These are phyloP conservation scores for Basileuterus tristriatus DNA, from an alignment of 2,797 vertebrate genomes.

Conservation along the genomic window DNA sequence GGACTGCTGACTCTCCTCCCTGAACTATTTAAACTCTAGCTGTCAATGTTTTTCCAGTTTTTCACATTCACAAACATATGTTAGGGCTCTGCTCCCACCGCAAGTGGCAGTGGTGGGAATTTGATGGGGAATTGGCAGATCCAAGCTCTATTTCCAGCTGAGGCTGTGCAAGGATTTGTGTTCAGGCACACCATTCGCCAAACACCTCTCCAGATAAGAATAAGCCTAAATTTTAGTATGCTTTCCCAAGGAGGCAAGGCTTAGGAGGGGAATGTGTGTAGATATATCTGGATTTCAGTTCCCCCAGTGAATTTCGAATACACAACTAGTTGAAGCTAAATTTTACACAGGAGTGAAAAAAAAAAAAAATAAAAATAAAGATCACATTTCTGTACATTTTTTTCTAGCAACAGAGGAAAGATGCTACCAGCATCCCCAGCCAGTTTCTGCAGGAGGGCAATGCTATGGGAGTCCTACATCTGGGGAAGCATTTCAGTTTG, in stretches of 20 bases:
- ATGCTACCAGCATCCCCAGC: not conserved
- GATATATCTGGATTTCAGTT: not conserved
- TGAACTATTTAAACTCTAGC: constrained; percentile 49
- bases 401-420: not conserved
- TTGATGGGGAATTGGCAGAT: not conserved
- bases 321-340: not conserved
- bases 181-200: not conserved
- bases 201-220: not conserved
- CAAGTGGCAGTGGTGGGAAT: not conserved
- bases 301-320: not conserved
- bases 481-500: not conserved
- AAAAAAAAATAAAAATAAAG: not conserved
- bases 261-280: not conserved
- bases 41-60: constrained; percentile 26
- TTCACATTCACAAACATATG: constrained; percentile 1
- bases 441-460: not conserved
- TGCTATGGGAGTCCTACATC: not conserved
- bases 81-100: not conserved
- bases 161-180: not conserved
- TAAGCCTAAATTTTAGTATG: not conserved
- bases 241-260: not conserved
- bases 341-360: not conserved
- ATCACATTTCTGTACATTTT: not conserved
- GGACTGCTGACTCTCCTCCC: constrained; percentile 22
- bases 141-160: constrained; percentile 18